These are phyloP conservation scores for Coelinius sp. DNA, from an alignment of 2,888 invertebrate species.

Conservation along the genomic window DNA sequence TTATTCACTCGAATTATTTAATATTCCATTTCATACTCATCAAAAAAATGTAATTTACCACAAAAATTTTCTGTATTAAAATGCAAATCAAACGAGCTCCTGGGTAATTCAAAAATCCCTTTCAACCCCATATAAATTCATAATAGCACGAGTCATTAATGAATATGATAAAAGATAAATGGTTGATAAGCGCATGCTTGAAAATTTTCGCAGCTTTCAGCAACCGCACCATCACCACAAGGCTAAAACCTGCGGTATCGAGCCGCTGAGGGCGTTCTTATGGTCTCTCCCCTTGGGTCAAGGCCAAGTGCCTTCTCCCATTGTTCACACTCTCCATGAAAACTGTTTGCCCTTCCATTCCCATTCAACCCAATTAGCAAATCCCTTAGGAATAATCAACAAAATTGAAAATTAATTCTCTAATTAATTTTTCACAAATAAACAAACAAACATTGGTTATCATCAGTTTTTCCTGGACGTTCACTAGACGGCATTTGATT, in stretches of 20 bases:
- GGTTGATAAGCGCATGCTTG: slow-evolving; percentile 47
- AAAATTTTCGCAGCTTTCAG: slow-evolving; percentile 49
- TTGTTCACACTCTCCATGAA: slow-evolving; percentile 38
- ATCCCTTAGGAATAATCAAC: background rate
- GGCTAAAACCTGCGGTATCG: slow-evolving; percentile 41
- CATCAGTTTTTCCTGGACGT: background rate
- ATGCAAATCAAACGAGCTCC: background rate
- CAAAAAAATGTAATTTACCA: too few species aligned
- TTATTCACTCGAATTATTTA: too few species aligned
- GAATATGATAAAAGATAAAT: background rate
- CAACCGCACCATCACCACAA: slow-evolving; percentile 37
- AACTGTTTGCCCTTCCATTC: background rate
- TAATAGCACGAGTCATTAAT: slow-evolving; percentile 1
- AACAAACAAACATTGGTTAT: too few species aligned
- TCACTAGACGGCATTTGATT: background rate
- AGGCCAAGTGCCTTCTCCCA: slow-evolving; percentile 41
- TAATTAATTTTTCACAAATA: background rate
- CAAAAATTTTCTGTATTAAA: background rate
- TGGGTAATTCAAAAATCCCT: background rate
- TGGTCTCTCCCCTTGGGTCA: slow-evolving; percentile 42
- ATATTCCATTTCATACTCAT: too few species aligned
- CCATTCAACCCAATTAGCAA: background rate
- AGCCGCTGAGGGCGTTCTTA: slow-evolving; percentile 45
- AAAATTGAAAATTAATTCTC: background rate
- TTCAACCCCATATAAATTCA: background rate